phyloP scores from a whole-genome alignment of 2,113 vertebrate species.

The Gadus chalcogrammus region DNA sequence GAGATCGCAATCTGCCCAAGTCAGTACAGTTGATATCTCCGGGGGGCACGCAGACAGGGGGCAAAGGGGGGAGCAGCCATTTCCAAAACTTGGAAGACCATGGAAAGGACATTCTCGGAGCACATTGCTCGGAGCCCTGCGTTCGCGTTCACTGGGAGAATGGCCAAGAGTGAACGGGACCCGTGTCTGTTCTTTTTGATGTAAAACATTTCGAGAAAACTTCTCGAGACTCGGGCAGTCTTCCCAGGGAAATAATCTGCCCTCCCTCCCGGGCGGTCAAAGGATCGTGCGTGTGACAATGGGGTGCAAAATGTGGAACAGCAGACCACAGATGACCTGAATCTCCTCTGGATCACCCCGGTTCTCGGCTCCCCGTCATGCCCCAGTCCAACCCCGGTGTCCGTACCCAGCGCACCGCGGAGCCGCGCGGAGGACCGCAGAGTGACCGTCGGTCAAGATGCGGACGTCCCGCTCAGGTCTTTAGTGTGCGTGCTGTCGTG shows the following conservation, averaged over 20 bases:
- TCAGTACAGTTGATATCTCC: not conserved
- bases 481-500: conserved; percentile 22
- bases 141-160: not conserved
- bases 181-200: not conserved
- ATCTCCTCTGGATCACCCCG: not conserved
- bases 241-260: too few species aligned
- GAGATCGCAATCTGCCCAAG: conserved; percentile 44
- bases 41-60: not conserved
- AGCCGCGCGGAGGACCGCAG: conserved; percentile 18
- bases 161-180: conserved; percentile 1
- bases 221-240: too few species aligned
- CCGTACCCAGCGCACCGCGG: conserved; percentile 4
- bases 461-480: conserved; percentile 22
- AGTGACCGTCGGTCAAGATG: conserved; percentile 33
- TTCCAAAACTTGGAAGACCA: not conserved
- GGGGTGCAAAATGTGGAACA: conserved; percentile 11
- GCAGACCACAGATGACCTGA: conserved; percentile 33
- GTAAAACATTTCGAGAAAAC: not conserved
- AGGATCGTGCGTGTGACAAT: not conserved
- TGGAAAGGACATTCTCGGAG: not conserved
- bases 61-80: too few species aligned
- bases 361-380: not conserved
- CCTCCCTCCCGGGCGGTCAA: not conserved
- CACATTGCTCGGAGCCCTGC: not conserved
- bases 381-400: conserved; percentile 19